phyloP scores from a whole-genome alignment of 2,797 vertebrate species.

The Tauraco hartlaubi region DNA sequence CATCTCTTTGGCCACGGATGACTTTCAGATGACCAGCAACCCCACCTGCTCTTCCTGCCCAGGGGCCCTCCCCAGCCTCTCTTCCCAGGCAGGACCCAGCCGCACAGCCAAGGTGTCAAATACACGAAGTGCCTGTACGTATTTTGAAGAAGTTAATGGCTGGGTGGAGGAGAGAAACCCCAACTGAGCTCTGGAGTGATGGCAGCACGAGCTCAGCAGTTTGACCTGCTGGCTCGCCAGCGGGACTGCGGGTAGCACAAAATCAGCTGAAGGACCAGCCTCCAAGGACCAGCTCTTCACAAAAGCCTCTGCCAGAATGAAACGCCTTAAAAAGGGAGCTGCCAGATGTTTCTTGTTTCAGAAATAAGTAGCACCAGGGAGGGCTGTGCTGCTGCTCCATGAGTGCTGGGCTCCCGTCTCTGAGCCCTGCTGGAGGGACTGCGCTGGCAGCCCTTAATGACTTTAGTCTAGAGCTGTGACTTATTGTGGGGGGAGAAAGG shows the following conservation, averaged over 20 bases:
- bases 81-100: not conserved
- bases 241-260: accelerated
- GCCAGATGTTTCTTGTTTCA: not conserved
- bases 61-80: not conserved
- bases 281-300: not conserved
- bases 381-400: not conserved
- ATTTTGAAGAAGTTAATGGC: not conserved
- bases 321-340: not conserved
- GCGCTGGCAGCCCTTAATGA: not conserved
- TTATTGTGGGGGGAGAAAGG: not conserved
- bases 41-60: not conserved
- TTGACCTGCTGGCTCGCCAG: not conserved
- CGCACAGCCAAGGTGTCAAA: not conserved
- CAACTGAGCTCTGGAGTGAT: not conserved
- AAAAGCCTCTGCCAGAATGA: not conserved
- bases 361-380: not conserved
- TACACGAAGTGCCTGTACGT: accelerated
- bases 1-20: not conserved
- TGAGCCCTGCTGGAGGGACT: not conserved
- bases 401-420: not conserved
- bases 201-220: accelerated
- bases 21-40: not conserved
- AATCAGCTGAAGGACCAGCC: not conserved
- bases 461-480: not conserved
- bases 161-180: not conserved